Percentiles rank a stretch among this genome's conserved stretches.
Evolutionary conservation across 2,888 invertebrate species (phyloP).

Genomic region (Tetragonisca angustula): DNA sequence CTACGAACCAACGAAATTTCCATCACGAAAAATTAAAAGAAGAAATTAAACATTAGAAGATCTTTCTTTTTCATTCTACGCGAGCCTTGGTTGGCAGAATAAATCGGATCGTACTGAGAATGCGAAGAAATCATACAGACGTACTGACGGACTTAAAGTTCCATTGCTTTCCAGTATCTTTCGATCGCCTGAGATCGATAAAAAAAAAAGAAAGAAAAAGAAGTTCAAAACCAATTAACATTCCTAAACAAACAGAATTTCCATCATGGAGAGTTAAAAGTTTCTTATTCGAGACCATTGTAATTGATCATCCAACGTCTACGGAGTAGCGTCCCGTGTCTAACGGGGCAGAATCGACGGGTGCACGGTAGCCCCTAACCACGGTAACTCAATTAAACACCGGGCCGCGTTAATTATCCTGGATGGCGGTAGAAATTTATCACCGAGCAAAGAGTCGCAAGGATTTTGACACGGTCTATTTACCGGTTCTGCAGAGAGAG

Average conservation of each 20-base stretch:
- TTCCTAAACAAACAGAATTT: neutral
- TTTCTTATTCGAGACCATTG: neutral
- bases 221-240: no score
- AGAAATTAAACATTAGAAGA: no score
- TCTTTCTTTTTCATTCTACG: no score
- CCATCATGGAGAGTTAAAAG: neutral
- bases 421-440: conserved; percentile 45
- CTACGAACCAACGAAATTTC: no score
- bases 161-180: no score
- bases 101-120: no score
- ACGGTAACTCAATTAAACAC: conserved; percentile 50
- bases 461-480: conserved; percentile 59
- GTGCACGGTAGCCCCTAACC: conserved; percentile 8
- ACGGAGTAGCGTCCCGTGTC: neutral
- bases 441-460: conserved; percentile 9
- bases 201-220: no score
- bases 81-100: no score
- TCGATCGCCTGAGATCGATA: no score
- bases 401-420: conserved; percentile 50
- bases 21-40: no score
- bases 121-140: no score
- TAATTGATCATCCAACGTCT: conserved; percentile 11
- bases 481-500: neutral
- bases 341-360: conserved; percentile 39
- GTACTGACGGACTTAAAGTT: no score